Conservation (phyloP, 2,113 vertebrate species). For the Forbesichthys agassizii region DNA sequence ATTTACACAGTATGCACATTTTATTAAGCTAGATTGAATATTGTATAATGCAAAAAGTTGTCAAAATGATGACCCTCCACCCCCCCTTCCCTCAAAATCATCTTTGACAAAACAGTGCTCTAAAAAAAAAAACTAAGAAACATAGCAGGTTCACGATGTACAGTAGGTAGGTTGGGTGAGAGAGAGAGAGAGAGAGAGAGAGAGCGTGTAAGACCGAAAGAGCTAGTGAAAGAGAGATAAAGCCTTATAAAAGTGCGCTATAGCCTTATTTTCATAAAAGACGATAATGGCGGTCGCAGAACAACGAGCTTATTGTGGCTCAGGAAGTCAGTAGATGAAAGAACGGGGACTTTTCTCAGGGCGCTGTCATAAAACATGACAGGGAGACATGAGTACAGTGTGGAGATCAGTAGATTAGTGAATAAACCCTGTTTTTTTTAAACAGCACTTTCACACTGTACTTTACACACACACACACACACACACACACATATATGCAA, state of each 20-base stretch:
- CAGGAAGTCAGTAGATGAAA: slow-evolving; percentile 50
- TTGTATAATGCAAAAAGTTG: too few relatives aligned
- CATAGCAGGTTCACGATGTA: slow-evolving; percentile 49
- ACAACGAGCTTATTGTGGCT: slow-evolving; percentile 62
- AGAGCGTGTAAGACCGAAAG: neutral
- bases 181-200: slow-evolving; percentile 6
- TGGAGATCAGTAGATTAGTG: slow-evolving; percentile 32
- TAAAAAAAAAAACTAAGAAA: slow-evolving; percentile 21
- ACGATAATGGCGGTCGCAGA: slow-evolving; percentile 48
- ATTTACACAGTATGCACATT: neutral
- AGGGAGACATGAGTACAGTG: slow-evolving; percentile 32
- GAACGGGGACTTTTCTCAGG: slow-evolving; percentile 52
- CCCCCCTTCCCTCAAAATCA: slow-evolving; percentile 15
- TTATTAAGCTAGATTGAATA: too few relatives aligned
- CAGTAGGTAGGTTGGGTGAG: slow-evolving; percentile 15
- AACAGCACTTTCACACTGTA: slow-evolving; percentile 52
- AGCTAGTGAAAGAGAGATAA: slow-evolving; percentile 43
- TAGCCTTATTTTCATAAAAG: slow-evolving; percentile 69
- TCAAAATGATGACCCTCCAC: slow-evolving; percentile 1
- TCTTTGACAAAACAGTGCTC: slow-evolving; percentile 16
- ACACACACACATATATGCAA: slow-evolving; percentile 10
- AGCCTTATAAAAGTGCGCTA: slow-evolving; percentile 62
- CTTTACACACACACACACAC: slow-evolving; percentile 19
- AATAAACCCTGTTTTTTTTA: slow-evolving; percentile 35
- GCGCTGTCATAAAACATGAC: slow-evolving; percentile 50